Base-by-base conservation (phyloP, 2,888 invertebrate genomes). In the Amaurobius ferox region DNA sequence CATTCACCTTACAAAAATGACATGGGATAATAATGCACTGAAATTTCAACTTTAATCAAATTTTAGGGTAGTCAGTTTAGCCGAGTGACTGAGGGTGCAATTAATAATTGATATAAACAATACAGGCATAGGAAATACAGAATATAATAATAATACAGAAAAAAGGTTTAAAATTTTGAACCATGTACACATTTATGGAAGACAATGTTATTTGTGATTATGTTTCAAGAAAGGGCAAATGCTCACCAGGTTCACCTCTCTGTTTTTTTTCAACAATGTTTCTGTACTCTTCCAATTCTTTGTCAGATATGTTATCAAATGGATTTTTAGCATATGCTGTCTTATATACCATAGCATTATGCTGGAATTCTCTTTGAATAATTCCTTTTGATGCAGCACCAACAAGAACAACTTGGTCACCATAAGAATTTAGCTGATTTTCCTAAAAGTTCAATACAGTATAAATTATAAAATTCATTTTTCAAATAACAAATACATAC, bases 321-420 rank as follows among this genome's bases (percentile, higher is more conserved):
- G 99, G 99, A 94, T 99, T 99, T 91, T 98, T 96, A 79, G 98
- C 97, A 93, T 99, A 99, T 70, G 98, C 97, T 88, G 97, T 96
- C 92, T 98, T 97, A 93, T 99, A 99, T 89, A 98, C 95, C 90
- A 96, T 96, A 64, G 98, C 99, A 93, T 99, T 98, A 93, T 99
- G 98, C 92, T 99, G 99, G 93, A 96, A 98, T 89, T 98, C 98
- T 91, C 98, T 94, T 93, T 99, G 98, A 91, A 99, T 99, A 90
- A 99, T 99, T 90, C 98, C 98, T 92, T 98, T 98, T n/a, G 97
- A 97, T 1, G 98, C 98, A 19, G 98, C 98, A 76, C 98, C 98
- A 92, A 98, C 96, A 88, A 97, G 93, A 80, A 97, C 96, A 88
- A 97, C 96, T 90, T 97, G 96, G 91, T 97, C 97, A 30, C 95